Percentiles rank a stretch among this genome's conserved stretches.
Conservation (phyloP, 2,113 vertebrate genomes). For the Ceyx melanurus region DNA sequence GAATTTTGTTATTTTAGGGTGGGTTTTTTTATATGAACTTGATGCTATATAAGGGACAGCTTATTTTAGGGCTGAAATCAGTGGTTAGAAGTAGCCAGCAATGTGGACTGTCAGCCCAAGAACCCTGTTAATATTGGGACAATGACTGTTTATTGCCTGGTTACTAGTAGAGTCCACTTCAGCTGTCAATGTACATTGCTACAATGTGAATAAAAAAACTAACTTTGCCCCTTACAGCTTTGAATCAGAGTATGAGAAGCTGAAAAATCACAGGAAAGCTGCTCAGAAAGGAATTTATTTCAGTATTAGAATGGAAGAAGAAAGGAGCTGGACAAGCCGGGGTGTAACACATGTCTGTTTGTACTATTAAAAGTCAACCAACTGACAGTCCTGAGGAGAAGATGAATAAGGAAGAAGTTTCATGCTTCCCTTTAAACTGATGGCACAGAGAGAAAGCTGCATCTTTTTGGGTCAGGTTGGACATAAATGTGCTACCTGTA, state of each 20-base stretch:
- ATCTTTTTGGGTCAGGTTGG: neutral
- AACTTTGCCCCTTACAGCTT: neutral
- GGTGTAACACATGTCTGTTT: fast-evolving
- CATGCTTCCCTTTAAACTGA: neutral
- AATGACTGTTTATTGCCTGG: too few species aligned
- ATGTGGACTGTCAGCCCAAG: neutral
- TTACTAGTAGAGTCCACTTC: neutral
- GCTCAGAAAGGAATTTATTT: neutral
- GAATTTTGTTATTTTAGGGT: neutral
- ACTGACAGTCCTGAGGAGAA: neutral
- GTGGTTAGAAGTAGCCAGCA: neutral
- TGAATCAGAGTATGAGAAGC: neutral
- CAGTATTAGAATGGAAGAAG: neutral
- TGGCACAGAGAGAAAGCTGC: neutral
- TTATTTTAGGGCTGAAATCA: neutral
- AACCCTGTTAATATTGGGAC: too few species aligned
- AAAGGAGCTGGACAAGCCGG: neutral
- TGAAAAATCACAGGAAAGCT: neutral
- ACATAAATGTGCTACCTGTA: neutral
- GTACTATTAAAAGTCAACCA: neutral
- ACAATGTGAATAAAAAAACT: neutral
- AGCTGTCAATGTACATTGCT: neutral
- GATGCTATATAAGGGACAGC: neutral
- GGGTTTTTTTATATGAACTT: neutral
- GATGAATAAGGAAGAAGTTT: neutral